Base-by-base conservation (phyloP, 2,888 invertebrate genomes). In the Ctena decussata region DNA sequence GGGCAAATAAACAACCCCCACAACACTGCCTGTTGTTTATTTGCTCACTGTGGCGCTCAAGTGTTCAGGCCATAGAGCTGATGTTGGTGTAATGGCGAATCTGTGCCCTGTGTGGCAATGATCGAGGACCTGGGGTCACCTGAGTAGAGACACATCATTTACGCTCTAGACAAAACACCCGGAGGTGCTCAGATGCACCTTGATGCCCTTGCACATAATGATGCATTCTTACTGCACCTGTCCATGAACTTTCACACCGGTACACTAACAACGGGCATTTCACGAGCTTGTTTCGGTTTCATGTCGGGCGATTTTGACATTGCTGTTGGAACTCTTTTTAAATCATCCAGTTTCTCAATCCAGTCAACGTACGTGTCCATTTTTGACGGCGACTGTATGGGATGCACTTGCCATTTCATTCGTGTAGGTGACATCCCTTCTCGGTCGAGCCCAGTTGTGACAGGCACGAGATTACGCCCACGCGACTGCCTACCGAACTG, bases 371-470 rank as follows among this genome's bases (percentile, higher is more conserved):
- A 90, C 78, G 89, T 82, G 15, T 89, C 80, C 21, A 82, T 72
- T 5, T 89, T 82, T 12, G 86, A 79, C 15, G 87, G 53, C 0
- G 88, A 83, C 35, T 83, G 84, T 6, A 80, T 65, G 53, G 77
- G 80, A 12, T 86, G 90, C 12, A 90, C 90, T 12, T 84, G 85
- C 91, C 91, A 91, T 44, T 87, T 78, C 70, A 84, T 83, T 72
- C 87, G 87, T n/a, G 74, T 82, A 3, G 86, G 71, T 15, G 90
- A 90, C 21, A 57, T 83, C n/a, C 91, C 91, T 32, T 81, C 86
- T 53, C 81, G 83, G 15, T 84, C 78, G 75, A 91, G 75, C 15
- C 88, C 91, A 3, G 81, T 80, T 0, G 91, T 86, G n/a, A 90
- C 90, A 12, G 91, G 91, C 57, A 82, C 87, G n/a, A 91, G 75